Evolutionary conservation across 2,888 invertebrate species (phyloP).

Genomic region (Beris chalybata): DNA sequence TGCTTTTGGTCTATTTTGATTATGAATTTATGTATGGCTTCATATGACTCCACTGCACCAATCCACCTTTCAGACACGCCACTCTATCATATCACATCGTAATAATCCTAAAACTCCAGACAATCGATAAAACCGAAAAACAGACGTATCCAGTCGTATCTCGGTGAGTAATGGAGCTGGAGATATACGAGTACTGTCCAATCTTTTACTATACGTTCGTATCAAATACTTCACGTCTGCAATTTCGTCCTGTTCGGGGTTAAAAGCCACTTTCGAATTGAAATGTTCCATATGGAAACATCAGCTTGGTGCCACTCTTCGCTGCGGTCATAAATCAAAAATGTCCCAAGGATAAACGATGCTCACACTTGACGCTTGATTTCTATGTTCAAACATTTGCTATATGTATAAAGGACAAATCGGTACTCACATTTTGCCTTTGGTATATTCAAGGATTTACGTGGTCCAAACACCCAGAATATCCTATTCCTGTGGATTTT

Average conservation of each 20-base stretch:
- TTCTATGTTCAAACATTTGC: constrained; percentile 8
- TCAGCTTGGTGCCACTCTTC: not conserved
- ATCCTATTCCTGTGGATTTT: not conserved
- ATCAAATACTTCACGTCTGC: not conserved
- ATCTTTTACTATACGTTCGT: not conserved
- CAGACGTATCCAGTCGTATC: constrained; percentile 21
- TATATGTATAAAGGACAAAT: constrained; percentile 2
- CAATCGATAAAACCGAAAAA: constrained; percentile 23
- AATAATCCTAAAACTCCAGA: not conserved
- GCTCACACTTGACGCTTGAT: constrained; percentile 26
- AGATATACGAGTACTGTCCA: not conserved
- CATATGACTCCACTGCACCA: too few relatives aligned
- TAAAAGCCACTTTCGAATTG: constrained; percentile 31
- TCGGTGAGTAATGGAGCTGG: constrained; percentile 18
- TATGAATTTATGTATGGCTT: too few relatives aligned
- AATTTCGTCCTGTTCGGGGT: constrained; percentile 25
- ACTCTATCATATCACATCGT: too few relatives aligned
- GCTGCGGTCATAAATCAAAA: constrained; percentile 27
- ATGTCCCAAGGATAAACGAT: constrained; percentile 18
- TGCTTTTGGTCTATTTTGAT: too few relatives aligned
- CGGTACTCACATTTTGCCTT: not conserved
- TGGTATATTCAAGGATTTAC: not conserved
- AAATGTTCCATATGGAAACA: constrained; percentile 23
- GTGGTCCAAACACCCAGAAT: not conserved
- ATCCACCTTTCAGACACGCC: too few relatives aligned